These are phyloP conservation scores for Tautogolabrus adspersus DNA, from an alignment of 2,113 vertebrate genomes.

Conservation along the genomic window DNA sequence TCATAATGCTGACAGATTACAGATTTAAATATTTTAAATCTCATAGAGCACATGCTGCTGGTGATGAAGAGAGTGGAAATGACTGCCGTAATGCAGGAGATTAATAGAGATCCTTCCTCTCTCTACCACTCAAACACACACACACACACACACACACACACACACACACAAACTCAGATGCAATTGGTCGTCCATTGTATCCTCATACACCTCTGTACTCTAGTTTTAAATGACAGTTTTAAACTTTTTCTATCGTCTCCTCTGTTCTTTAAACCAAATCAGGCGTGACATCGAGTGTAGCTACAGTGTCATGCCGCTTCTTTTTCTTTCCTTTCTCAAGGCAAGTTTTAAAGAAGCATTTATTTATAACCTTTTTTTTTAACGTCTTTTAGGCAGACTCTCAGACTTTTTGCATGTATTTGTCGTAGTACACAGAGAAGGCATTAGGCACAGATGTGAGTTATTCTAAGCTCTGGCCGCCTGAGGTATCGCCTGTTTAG, in stretches of 20 bases:
- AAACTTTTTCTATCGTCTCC: not conserved
- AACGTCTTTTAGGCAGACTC: conserved; percentile 26
- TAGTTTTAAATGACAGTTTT: conserved; percentile 21
- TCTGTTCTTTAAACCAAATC: conserved; percentile 27
- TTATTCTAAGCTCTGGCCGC: conserved; percentile 17
- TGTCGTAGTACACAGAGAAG: conserved; percentile 16
- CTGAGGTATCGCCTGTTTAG: conserved; percentile 8
- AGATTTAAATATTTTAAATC: conserved; percentile 87
- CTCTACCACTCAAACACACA: conserved; percentile 21
- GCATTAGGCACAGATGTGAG: conserved; percentile 19
- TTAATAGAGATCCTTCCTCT: conserved; percentile 71
- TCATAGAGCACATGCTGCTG: conserved; percentile 71
- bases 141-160: conserved; percentile 37
- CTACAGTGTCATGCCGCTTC: not conserved
- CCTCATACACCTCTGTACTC: conserved; percentile 21
- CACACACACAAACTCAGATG: conserved; percentile 3
- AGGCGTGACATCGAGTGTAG: conserved; percentile 23
- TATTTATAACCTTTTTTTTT: conserved; percentile 27
- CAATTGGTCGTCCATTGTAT: conserved; percentile 21
- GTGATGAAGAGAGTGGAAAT: conserved; percentile 79
- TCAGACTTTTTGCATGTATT: conserved; percentile 21
- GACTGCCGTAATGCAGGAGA: conserved; percentile 79
- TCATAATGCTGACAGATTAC: conserved; percentile 83
- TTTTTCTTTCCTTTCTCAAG: conserved; percentile 13
- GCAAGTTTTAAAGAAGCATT: conserved; percentile 26